Evolutionary conservation across 2,888 invertebrate genomes (phyloP), one percentile per base, ranked within the genome.

Genomic region (Lysandra coridon): DNA sequence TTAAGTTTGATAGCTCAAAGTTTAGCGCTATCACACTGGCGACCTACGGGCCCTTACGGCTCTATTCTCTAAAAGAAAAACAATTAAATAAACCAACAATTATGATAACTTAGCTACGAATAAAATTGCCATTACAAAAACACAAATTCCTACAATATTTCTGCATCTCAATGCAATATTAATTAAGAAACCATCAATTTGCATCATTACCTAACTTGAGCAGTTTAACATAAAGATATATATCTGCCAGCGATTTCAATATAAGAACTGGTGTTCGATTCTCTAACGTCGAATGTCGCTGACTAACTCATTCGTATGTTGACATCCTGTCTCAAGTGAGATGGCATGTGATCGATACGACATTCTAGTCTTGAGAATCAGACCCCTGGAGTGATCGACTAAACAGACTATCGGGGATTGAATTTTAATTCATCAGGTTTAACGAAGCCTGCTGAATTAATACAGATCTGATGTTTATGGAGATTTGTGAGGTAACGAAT

Each of bases 331-430:
- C 10, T 49, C 49, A 1, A 10, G 10, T 12, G 49, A 49, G 10
- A 12, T 49, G 0, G 49, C 49, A 10, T 49, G 10, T 2, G 49
- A 10, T 49, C 49, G 49, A 40, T 37, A 37, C 37, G 37, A 44
- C 2, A 49, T 49, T 10, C 49, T 49, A 49, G 49, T 49, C 49
- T 49, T 10, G 49, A 49, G 49, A 49, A 49, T 49, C 49, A 49
- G 49, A 49, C 49, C 49, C 10, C 49, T 49, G 81, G 80, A 83
- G 83, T 84, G 83, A 83, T 82, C 85, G 85, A 85, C 84, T 84
- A 81, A 86, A 86, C 86, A 86, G 86, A 69, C 87, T 85, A 84
- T 87, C 84, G 81, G 76, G 80, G 74, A 73, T 78, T 81, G 82
- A 81, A 82, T 82, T 81, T 81, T 79, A 85, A 89, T 87, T 76